Conservation (phyloP, 1,140 invertebrate genomes). For the Pogonognathellus flavescens region DNA sequence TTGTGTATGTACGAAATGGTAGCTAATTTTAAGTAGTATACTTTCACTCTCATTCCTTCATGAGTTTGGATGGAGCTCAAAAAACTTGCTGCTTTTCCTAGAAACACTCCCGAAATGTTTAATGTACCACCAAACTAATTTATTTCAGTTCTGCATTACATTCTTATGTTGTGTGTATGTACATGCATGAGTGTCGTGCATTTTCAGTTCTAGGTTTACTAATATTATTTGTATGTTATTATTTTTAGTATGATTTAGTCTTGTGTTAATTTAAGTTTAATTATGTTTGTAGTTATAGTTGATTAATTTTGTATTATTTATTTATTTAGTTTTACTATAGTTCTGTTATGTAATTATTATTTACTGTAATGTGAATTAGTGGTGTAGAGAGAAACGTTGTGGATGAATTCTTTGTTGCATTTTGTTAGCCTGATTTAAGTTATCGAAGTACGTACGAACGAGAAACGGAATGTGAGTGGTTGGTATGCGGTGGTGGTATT, state of each 20-base stretch:
- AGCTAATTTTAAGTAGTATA: too few species aligned
- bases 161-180: too few species aligned
- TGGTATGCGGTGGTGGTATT: neutral
- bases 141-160: too few species aligned
- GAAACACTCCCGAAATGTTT: too few species aligned
- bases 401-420: neutral
- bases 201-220: neutral
- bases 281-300: neutral
- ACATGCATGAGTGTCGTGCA: too few species aligned
- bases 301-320: neutral
- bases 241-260: neutral
- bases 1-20: neutral
- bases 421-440: neutral
- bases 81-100: too few species aligned
- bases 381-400: neutral
- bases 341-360: neutral
- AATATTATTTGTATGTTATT: neutral
- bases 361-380: neutral
- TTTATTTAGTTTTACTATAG: neutral
- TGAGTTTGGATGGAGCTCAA: too few species aligned
- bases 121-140: too few species aligned
- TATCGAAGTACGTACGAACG: neutral
- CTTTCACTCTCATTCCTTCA: too few species aligned
- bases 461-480: neutral
- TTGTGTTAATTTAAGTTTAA: too few species aligned